phyloP scores from a whole-genome alignment of 35 echinoderm and acorn worm genomes.

The Apostichopus parvimensis region DNA sequence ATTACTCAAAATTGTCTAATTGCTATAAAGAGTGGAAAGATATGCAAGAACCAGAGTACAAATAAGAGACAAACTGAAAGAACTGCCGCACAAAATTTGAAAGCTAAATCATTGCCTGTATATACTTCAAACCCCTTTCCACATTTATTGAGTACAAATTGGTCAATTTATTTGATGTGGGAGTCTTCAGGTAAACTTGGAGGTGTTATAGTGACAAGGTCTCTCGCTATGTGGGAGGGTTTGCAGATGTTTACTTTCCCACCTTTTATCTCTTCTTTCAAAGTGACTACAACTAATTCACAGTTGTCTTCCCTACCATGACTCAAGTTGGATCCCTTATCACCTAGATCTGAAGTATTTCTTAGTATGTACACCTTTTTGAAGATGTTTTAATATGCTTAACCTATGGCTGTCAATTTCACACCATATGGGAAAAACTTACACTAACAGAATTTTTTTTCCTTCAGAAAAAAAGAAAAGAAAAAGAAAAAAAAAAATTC shows the following conservation, averaged over 20 bases:
- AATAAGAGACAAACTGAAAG: too few species aligned
- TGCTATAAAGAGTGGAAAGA: too few species aligned
- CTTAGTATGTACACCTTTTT: not conserved
- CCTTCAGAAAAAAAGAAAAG: not conserved
- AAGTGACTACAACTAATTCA: not conserved
- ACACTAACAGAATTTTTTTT: not conserved
- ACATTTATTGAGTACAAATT: too few species aligned
- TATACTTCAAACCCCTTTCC: too few species aligned
- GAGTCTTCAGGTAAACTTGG: too few species aligned
- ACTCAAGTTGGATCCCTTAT: not conserved
- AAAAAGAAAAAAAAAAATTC: not conserved
- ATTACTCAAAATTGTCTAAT: too few species aligned
- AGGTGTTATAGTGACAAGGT: not conserved
- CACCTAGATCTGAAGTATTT: not conserved
- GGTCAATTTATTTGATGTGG: too few species aligned
- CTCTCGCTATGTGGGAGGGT: not conserved
- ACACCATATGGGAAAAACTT: not conserved
- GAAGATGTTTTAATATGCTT: conserved; percentile 1
- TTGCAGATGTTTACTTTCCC: not conserved
- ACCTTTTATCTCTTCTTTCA: not conserved
- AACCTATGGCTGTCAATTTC: not conserved
- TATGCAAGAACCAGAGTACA: too few species aligned
- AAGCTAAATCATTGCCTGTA: too few species aligned
- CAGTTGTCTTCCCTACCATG: not conserved
- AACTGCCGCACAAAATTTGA: too few species aligned